A percentile compares a stretch with the other conserved stretches of the same genome.
Conservation (phyloP, 1,140 invertebrate genomes). For the Zaprionus capensis region DNA sequence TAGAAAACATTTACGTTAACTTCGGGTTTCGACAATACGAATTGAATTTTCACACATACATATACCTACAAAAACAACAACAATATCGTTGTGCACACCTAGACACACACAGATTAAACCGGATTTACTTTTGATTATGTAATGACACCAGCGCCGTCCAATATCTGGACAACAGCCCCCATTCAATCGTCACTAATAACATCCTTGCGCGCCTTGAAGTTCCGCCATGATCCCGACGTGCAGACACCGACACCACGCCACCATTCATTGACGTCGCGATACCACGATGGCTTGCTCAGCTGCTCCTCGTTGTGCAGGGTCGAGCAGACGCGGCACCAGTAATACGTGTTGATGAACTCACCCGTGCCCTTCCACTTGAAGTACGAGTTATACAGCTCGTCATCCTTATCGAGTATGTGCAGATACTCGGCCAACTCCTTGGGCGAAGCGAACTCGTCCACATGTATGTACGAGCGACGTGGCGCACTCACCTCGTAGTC, state of each 20-base stretch:
- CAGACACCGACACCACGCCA: constrained; percentile 92
- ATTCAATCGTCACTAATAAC: constrained; percentile 81
- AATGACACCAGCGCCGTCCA: constrained; percentile 59
- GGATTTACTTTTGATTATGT: constrained; percentile 52
- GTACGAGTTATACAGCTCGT: constrained; percentile 95
- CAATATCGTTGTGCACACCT: constrained; percentile 30
- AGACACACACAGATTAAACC: constrained; percentile 32
- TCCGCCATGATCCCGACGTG: constrained; percentile 88
- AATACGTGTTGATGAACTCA: constrained; percentile 97
- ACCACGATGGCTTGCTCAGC: constrained; percentile 87
- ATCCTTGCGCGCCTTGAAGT: constrained; percentile 85
- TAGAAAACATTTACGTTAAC: constrained; percentile 37
- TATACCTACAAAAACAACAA: constrained; percentile 58
- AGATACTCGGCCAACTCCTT: constrained; percentile 94
- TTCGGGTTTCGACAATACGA: constrained; percentile 21
- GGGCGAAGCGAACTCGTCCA: constrained; percentile 96
- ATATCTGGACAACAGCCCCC: constrained; percentile 57
- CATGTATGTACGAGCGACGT: constrained; percentile 94
- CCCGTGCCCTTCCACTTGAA: constrained; percentile 97
- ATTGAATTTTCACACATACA: constrained; percentile 47
- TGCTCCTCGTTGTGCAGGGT: constrained; percentile 92
- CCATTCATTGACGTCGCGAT: constrained; percentile 94
- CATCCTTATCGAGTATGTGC: constrained; percentile 92
- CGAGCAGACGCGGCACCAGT: constrained; percentile 97
- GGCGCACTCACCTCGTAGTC: constrained; percentile 96